Percentiles rank a stretch among this genome's conserved stretches.
Conservation (phyloP, 2,888 invertebrate genomes). For the Philonicus albiceps region DNA sequence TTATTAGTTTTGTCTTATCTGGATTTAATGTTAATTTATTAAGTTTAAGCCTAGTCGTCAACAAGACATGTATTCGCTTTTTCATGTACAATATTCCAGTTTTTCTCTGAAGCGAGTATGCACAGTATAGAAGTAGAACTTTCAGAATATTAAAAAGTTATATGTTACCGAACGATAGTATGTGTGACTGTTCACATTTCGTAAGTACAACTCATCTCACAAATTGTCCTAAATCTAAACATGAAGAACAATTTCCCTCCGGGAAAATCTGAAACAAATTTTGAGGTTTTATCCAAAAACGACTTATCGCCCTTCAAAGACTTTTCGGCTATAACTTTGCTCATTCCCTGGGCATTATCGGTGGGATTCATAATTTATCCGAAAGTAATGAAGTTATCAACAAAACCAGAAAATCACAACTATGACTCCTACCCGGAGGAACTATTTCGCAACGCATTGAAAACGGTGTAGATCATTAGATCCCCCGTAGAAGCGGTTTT, state of each 20-base stretch:
- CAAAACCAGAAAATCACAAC: constrained; percentile 27
- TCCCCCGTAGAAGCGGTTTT: neutral
- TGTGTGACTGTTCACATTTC: too few relatives aligned
- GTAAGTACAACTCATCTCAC: too few relatives aligned
- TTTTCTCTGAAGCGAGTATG: too few relatives aligned
- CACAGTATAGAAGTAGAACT: too few relatives aligned
- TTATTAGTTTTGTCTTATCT: too few relatives aligned
- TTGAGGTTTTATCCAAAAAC: neutral
- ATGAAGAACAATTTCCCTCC: neutral
- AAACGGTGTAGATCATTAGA: constrained; percentile 27
- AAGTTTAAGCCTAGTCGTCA: too few relatives aligned
- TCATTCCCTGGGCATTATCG: neutral
- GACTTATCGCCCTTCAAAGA: neutral
- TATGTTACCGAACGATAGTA: too few relatives aligned
- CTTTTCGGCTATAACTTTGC: neutral
- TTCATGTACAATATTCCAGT: too few relatives aligned
- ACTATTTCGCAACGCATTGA: neutral
- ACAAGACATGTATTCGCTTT: too few relatives aligned
- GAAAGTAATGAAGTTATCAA: constrained; percentile 37
- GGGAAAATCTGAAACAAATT: neutral
- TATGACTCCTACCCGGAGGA: neutral
- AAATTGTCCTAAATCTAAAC: neutral
- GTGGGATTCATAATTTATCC: constrained; percentile 1
- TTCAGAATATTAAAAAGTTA: too few relatives aligned
- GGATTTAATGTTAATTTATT: too few relatives aligned